Evolutionary conservation across 2,113 vertebrate species (phyloP), one percentile per base, ranked within the genome.

Genomic region (Diadophis punctatus): DNA sequence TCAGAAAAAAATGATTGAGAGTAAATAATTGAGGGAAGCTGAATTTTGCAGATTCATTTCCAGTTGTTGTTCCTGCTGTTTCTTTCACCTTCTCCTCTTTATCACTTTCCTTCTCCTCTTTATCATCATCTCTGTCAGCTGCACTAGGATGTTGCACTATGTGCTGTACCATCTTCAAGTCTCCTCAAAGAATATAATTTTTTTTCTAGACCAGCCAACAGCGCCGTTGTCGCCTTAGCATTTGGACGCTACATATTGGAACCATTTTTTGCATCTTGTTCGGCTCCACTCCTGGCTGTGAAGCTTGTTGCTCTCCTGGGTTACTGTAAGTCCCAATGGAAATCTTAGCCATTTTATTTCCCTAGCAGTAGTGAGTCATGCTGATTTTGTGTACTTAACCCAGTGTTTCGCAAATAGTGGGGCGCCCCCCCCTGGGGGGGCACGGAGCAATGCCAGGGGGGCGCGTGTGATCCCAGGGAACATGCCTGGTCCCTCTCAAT

Each of bases 221-320:
- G 97, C 0, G 98, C 98, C 1, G 98, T 98, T 68, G 97, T 98
- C 39, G 95, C 98, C 27, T 91, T 99, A 95, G 98, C 98, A 0
- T 99, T 99, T n/a, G 98, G 98, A 1, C 98, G 98, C 27, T 99
- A 99, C 46, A 95, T 98, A 84, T 96, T 98, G 95, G 98, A 99
- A 89, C 98, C 98, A 0, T 98, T 98, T 90, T 99, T 98, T 10
- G 91, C 96, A 5, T 98, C 98, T 1, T 99, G 98, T n/a, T 91
- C 93, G 1, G 97, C 98, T 55, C 98, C 98, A 0, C 55, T 91
- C 14, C 91, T 56, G 11, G 96, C 98, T 0, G 96, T 99, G 95
- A 98, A 98, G 95, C 88, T 99, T 0, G 96, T 98, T 55, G 97
- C 98, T 95, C 95, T 98, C 93, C 96, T 98, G 48, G 98, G 97